Conservation (phyloP, 23 tunicate species). For the Halocynthia roretzi region DNA sequence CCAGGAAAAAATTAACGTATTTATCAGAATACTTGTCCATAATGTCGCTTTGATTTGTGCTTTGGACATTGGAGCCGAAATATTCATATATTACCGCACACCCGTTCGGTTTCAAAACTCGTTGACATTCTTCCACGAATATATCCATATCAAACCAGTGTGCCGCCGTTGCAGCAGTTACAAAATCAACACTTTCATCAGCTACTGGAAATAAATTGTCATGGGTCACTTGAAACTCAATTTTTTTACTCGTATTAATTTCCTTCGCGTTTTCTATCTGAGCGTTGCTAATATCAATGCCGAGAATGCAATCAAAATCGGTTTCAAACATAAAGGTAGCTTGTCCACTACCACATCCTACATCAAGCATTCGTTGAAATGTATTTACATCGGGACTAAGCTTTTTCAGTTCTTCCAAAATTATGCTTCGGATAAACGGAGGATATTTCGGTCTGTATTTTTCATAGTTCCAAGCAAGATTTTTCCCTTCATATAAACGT, state of each 20-base stretch:
- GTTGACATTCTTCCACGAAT: background rate
- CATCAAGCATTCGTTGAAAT: background rate
- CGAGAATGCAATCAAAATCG: background rate
- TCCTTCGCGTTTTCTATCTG: background rate
- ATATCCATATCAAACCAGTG: background rate
- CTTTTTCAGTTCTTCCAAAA: background rate
- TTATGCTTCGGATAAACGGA: background rate
- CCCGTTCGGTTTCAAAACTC: slow-evolving; percentile 2
- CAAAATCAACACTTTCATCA: background rate
- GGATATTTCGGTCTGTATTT: background rate
- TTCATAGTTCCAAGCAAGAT: background rate
- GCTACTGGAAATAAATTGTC: background rate
- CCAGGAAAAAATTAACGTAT: too few species aligned
- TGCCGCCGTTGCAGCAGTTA: background rate
- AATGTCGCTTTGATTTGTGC: too few species aligned
- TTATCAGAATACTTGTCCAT: too few species aligned
- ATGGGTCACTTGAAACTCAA: background rate
- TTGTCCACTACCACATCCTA: slow-evolving; percentile 10
- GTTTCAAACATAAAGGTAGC: background rate
- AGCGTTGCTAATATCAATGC: background rate
- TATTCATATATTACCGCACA: background rate
- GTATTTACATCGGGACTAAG: background rate
- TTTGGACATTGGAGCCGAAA: too few species aligned
- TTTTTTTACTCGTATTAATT: background rate
- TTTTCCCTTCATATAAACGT: background rate